Evolutionary conservation across 2,888 invertebrate species (phyloP).

Genomic region (Lithophane socia): DNA sequence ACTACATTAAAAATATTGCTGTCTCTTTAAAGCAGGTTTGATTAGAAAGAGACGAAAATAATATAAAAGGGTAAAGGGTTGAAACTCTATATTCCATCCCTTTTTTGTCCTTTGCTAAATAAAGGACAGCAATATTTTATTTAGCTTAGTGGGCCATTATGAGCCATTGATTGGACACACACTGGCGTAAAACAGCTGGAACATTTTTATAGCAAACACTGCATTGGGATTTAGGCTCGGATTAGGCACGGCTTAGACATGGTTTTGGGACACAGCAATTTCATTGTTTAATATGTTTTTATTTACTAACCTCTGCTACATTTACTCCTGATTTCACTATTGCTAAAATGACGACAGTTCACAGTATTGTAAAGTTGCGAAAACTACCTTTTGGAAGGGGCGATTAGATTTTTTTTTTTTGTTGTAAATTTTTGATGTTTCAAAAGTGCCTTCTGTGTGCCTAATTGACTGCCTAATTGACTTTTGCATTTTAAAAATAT

Average conservation of each 20-base stretch:
- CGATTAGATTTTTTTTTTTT: too few relatives aligned
- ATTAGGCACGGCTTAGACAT: neutral
- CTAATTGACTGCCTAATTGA: too few relatives aligned
- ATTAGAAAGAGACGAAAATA: neutral
- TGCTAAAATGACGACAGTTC: neutral
- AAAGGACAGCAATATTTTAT: too few relatives aligned
- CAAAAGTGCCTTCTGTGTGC: too few relatives aligned
- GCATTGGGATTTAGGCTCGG: neutral
- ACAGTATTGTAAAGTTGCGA: neutral
- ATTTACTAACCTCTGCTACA: slow-evolving; percentile 52
- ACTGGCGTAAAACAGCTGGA: neutral
- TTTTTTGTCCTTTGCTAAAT: too few relatives aligned
- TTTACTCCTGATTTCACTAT: slow-evolving; percentile 8
- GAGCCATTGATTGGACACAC: neutral
- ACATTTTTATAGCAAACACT: slow-evolving; percentile 18
- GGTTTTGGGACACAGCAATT: slow-evolving; percentile 47
- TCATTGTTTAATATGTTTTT: slow-evolving; percentile 12
- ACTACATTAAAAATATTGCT: neutral
- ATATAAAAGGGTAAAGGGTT: too few relatives aligned
- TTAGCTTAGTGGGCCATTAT: too few relatives aligned
- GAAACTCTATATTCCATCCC: too few relatives aligned
- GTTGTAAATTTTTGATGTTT: too few relatives aligned
- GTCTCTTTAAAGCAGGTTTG: neutral
- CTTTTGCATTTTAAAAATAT: neutral
- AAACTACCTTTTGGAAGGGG: too few relatives aligned